phyloP scores from a whole-genome alignment of 1,140 invertebrate species.

The Rhyzopertha dominica region DNA sequence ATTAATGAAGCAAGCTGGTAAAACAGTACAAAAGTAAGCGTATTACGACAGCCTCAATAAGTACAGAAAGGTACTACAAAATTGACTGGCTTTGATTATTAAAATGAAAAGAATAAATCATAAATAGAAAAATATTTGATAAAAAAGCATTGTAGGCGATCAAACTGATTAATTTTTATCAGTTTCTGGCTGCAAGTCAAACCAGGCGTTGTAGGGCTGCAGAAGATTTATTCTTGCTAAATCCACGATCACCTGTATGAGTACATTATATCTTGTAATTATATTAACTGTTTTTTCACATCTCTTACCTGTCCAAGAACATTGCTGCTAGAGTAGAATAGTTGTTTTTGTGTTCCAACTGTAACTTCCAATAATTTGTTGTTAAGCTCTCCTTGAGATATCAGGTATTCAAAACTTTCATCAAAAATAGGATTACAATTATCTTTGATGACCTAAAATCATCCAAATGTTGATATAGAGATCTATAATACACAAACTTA shows the following conservation, averaged over 20 bases:
- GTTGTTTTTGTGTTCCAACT: slow-evolving; percentile 77
- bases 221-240: slow-evolving; percentile 60
- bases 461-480: too few relatives aligned
- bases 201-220: slow-evolving; percentile 63
- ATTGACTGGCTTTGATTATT: too few relatives aligned
- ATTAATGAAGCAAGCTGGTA: too few relatives aligned
- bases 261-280: slow-evolving; percentile 14
- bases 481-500: slow-evolving; percentile 6
- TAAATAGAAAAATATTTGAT: too few relatives aligned
- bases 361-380: slow-evolving; percentile 71
- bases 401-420: slow-evolving; percentile 81
- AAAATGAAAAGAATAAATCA: too few relatives aligned
- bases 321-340: slow-evolving; percentile 69
- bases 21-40: too few relatives aligned
- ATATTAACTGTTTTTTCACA: slow-evolving; percentile 7
- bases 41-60: too few relatives aligned
- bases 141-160: too few relatives aligned
- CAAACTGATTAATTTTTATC: too few relatives aligned
- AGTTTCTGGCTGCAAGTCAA: slow-evolving; percentile 61
- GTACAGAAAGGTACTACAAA: too few relatives aligned
- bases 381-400: slow-evolving; percentile 70
- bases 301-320: slow-evolving; percentile 70
- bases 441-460: slow-evolving; percentile 68
- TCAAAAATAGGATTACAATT: slow-evolving; percentile 89
- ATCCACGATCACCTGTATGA: slow-evolving; percentile 58